Evolutionary conservation across 2,888 invertebrate genomes (phyloP).

Genomic region (Tetragonisca angustula): DNA sequence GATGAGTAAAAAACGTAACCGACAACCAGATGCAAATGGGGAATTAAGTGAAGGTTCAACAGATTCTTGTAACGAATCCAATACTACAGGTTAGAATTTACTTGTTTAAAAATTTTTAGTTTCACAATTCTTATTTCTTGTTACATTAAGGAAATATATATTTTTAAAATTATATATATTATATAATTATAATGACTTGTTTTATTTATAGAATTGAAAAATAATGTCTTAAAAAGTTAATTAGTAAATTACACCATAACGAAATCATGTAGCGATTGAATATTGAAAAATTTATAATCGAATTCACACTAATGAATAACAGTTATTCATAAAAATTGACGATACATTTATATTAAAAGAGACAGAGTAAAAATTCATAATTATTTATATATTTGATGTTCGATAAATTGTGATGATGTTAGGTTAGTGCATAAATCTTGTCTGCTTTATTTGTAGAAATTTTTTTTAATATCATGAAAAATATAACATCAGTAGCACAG

Average conservation of each 20-base stretch:
- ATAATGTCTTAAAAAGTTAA: not conserved
- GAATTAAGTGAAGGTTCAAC: constrained; percentile 87
- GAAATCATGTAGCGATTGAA: not conserved
- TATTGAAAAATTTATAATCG: not conserved
- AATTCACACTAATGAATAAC: not conserved
- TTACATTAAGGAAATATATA: not conserved
- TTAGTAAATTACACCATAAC: not conserved
- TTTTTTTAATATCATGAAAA: not conserved
- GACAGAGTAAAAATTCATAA: too few species aligned
- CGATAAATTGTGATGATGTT: not conserved
- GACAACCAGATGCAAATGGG: constrained; percentile 88
- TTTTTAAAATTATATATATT: not conserved
- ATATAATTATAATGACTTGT: not conserved
- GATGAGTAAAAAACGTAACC: constrained; percentile 90
- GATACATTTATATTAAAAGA: too few species aligned
- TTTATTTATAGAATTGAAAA: not conserved
- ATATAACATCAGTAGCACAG: not conserved
- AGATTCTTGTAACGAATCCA: constrained; percentile 89
- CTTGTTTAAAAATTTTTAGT: not conserved
- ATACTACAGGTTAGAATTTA: constrained; percentile 72
- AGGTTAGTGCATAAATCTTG: not conserved
- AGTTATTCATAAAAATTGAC: too few species aligned
- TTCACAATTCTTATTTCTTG: not conserved
- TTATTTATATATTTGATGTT: not conserved
- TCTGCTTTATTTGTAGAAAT: not conserved